Conservation (phyloP, 2,888 invertebrate species). For the Isoperla grammatica region DNA sequence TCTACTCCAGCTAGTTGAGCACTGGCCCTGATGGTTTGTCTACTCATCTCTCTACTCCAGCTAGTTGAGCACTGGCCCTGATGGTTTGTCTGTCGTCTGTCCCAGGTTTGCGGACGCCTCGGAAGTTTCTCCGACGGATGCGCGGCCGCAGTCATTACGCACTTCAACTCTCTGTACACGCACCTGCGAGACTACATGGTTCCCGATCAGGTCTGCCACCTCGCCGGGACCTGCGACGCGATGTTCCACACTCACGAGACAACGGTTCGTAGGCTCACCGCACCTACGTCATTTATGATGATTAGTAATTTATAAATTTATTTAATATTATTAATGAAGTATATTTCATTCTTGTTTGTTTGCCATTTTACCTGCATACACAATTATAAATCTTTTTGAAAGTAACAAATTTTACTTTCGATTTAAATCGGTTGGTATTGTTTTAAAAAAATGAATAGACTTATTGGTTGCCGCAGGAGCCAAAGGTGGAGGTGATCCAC, state of each 20-base stretch:
- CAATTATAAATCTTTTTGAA: too few relatives aligned
- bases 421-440: too few relatives aligned
- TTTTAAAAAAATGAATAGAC: too few relatives aligned
- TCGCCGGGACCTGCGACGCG: constrained; percentile 67
- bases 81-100: constrained; percentile 26
- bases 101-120: constrained; percentile 59
- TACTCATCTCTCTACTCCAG: too few relatives aligned
- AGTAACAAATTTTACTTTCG: too few relatives aligned
- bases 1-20: too few relatives aligned
- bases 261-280: too few relatives aligned
- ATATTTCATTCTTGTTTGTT: constrained; percentile 12
- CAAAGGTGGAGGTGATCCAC: constrained; percentile 28
- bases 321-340: constrained; percentile 9
- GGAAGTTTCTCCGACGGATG: constrained; percentile 76
- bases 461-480: constrained; percentile 1
- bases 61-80: too few relatives aligned
- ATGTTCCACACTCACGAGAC: constrained; percentile 58
- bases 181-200: constrained; percentile 57
- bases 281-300: too few relatives aligned
- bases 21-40: too few relatives aligned
- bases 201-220: constrained; percentile 62
- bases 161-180: constrained; percentile 66
- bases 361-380: too few relatives aligned
- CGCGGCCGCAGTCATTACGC: constrained; percentile 62
- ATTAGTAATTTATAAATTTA: background rate